Evolutionary conservation across 2,797 vertebrate genomes (phyloP).

Genomic region (Acrossocheilus fasciatus): DNA sequence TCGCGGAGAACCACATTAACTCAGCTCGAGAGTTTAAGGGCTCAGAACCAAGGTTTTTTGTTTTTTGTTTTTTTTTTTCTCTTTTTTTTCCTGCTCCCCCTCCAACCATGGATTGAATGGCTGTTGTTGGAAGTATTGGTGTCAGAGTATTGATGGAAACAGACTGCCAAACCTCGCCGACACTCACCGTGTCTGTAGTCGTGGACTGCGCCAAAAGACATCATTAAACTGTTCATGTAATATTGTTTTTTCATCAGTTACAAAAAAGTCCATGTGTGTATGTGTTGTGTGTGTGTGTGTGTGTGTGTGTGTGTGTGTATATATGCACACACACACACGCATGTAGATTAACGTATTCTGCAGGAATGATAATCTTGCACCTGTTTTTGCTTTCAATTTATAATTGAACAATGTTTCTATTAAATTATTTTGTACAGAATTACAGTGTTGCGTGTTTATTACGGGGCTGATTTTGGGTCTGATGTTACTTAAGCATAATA

Average conservation of each 20-base stretch:
- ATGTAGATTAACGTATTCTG: constrained; percentile 83
- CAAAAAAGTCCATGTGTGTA: constrained; percentile 24
- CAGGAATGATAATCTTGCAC: constrained; percentile 68
- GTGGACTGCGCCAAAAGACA: constrained; percentile 76
- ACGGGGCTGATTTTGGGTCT: not conserved
- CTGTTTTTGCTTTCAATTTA: constrained; percentile 83
- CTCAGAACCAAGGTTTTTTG: constrained; percentile 74
- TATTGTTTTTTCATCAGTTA: constrained; percentile 71
- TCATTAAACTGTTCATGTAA: constrained; percentile 82
- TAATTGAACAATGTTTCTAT: constrained; percentile 80
- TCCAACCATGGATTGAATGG: constrained; percentile 78
- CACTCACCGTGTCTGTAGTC: constrained; percentile 64
- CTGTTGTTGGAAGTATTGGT: constrained; percentile 79
- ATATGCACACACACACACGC: constrained; percentile 24
- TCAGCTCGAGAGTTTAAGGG: constrained; percentile 82
- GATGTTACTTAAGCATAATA: too few relatives aligned
- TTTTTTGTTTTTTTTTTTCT: too few relatives aligned
- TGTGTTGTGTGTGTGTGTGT: constrained; percentile 12
- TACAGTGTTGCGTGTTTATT: constrained; percentile 48
- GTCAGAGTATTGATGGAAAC: constrained; percentile 84
- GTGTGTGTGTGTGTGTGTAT: not conserved
- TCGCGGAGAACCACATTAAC: constrained; percentile 70
- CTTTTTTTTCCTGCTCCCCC: not conserved
- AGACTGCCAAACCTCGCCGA: constrained; percentile 80
- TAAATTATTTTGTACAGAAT: constrained; percentile 86